Evolutionary conservation across 2,113 vertebrate genomes (phyloP), one percentile per base, ranked within the genome.

Genomic region (Lichenostomus cassidix): DNA sequence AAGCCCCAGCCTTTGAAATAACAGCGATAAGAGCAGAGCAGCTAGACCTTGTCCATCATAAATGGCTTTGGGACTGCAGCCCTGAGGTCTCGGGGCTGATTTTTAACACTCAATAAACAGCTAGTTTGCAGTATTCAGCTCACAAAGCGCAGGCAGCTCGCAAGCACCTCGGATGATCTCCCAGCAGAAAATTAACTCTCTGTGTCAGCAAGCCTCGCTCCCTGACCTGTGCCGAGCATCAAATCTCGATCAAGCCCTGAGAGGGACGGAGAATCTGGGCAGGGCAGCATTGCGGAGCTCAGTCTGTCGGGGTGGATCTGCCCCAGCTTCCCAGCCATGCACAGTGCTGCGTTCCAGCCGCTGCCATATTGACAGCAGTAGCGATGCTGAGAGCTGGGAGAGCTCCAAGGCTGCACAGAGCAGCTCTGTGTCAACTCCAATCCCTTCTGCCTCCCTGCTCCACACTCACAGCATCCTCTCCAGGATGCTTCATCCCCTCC

Each of bases 321-420:
- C 14, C 82, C 87, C 5, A 1, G 49, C 59, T 79, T 15, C 67
- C 41, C 55, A 63, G 58, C 39, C 64, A 0, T 0, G 46, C 59
- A 8, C 60, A 27, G 69, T 28, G 59, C 42, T 2, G 90, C 7
- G 0, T 31, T 59, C 47, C 65, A 86, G 90, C 37, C 17, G 8
- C 78, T 94, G 96, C 95, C 92, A 68, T 87, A 94, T 82, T 95
- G 96, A 82, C 82, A 84, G 87, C 87, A 59, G 93, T 93, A 89
- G 69, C 2, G 39, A 91, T 53, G 84, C 94, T 44, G 90, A 39
- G 27, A 71, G 76, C 83, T 92, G 93, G 92, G 93, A 91, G 77
- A 84, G 33, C 78, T 94, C 95, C 90, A 86, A 82, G 91, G 92
- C 92, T 83, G 93, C 91, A 83, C 75, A 73, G 84, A 96, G 75